phyloP scores from a whole-genome alignment of 1,140 invertebrate species.

The Eupristina koningsbergeri region DNA sequence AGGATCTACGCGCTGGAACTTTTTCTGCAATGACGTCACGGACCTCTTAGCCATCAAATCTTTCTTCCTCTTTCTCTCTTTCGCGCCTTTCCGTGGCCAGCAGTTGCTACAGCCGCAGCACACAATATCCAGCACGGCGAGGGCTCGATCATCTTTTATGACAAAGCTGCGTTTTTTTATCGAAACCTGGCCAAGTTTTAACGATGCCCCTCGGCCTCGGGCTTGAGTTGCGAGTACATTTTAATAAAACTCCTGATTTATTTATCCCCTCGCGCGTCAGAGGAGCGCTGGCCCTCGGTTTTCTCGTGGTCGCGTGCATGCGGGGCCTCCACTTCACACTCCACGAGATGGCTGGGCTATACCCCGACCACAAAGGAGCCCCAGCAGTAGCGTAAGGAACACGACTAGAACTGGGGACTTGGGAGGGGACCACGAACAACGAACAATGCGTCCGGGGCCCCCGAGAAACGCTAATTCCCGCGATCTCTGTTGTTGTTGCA shows the following conservation, averaged over 20 bases:
- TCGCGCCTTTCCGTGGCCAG: not conserved
- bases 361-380: not conserved
- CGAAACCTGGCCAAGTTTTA: not conserved
- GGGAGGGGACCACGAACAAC: not conserved
- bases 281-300: not conserved
- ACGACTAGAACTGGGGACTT: not conserved
- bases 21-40: conserved; percentile 53
- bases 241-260: not conserved
- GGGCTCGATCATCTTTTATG: conserved; percentile 20
- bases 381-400: not conserved
- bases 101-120: no score
- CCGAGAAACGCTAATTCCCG: no score
- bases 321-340: no score
- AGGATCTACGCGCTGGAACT: conserved; percentile 40
- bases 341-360: no score
- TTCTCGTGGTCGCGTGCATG: no score
- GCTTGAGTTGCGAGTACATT: not conserved
- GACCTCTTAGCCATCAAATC: conserved; percentile 14
- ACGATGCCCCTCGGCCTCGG: not conserved
- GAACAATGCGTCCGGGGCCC: not conserved
- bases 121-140: not conserved
- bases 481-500: conserved; percentile 7
- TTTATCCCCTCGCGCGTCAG: not conserved
- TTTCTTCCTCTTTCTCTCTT: conserved; percentile 31
- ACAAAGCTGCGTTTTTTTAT: not conserved